These are phyloP conservation scores for Collichthys lucidus DNA, from an alignment of 2,113 vertebrate genomes.

Conservation along the genomic window DNA sequence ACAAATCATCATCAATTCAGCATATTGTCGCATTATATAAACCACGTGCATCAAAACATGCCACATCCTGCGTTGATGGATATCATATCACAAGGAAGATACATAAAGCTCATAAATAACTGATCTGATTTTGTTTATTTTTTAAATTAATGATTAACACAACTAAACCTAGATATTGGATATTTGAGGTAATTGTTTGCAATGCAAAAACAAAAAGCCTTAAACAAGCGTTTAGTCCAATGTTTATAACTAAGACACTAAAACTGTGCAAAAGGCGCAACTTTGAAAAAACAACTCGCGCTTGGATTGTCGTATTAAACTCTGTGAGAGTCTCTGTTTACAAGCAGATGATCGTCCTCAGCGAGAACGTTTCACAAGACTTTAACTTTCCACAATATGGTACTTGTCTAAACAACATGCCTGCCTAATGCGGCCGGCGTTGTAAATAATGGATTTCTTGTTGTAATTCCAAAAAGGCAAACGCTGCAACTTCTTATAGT, in stretches of 20 bases:
- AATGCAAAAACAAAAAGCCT: neutral
- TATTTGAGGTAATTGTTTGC: neutral
- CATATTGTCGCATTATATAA: conserved; percentile 2
- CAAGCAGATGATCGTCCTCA: neutral
- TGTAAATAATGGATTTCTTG: conserved; percentile 55
- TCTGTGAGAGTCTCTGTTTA: conserved; percentile 2
- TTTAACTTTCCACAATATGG: conserved; percentile 45
- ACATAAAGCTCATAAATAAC: neutral
- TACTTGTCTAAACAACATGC: conserved; percentile 46
- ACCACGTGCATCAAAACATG: too few species aligned
- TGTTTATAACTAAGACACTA: neutral
- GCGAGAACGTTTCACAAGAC: conserved; percentile 14
- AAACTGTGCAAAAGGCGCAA: neutral
- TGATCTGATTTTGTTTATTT: neutral
- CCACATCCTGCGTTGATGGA: neutral
- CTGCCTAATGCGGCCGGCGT: conserved; percentile 13
- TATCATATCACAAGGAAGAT: neutral
- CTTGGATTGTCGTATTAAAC: neutral
- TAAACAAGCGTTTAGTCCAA: too few species aligned
- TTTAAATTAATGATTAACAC: neutral
- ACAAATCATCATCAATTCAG: neutral
- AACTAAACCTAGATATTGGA: neutral
- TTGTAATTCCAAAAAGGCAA: conserved; percentile 38
- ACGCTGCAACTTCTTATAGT: conserved; percentile 7
- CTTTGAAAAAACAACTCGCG: conserved; percentile 10